Evolutionary conservation across 2,797 vertebrate species (phyloP).

Genomic region (Harpagifer antarcticus): DNA sequence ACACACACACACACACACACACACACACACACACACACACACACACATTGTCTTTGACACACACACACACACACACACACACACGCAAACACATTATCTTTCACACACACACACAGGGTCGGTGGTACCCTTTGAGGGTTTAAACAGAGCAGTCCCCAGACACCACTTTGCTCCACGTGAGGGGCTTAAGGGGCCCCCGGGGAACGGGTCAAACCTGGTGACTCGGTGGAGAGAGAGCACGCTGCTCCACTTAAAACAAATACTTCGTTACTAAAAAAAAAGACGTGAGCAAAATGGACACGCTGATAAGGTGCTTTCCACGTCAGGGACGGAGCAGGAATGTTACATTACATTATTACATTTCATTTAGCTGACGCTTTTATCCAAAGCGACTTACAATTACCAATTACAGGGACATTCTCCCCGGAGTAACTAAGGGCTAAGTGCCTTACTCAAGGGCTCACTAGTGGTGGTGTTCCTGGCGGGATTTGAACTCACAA

Average conservation of each 20-base stretch:
- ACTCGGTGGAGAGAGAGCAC: conserved; percentile 44
- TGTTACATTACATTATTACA: no score
- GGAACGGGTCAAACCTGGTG: conserved; percentile 63
- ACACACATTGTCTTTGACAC: conserved; percentile 10
- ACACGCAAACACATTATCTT: conserved; percentile 23
- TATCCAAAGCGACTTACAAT: no score
- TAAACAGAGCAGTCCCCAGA: conserved; percentile 61
- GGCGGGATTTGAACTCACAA: no score
- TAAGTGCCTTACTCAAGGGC: no score
- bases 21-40: conserved; percentile 51
- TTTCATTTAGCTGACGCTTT: no score
- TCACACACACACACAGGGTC: conserved; percentile 6
- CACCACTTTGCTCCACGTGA: conserved; percentile 72
- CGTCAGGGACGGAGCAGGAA: no score
- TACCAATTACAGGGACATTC: no score
- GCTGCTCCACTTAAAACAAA: background rate
- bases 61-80: conserved; percentile 18
- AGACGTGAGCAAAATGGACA: background rate
- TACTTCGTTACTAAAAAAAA: background rate
- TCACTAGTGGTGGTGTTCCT: no score
- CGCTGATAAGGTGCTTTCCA: background rate
- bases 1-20: conserved; percentile 50
- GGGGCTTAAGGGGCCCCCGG: conserved; percentile 74
- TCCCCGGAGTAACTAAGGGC: no score
- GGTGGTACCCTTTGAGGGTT: conserved; percentile 63